Evolutionary conservation across 2,797 vertebrate genomes (phyloP).

Genomic region (Artibeus jamaicensis): DNA sequence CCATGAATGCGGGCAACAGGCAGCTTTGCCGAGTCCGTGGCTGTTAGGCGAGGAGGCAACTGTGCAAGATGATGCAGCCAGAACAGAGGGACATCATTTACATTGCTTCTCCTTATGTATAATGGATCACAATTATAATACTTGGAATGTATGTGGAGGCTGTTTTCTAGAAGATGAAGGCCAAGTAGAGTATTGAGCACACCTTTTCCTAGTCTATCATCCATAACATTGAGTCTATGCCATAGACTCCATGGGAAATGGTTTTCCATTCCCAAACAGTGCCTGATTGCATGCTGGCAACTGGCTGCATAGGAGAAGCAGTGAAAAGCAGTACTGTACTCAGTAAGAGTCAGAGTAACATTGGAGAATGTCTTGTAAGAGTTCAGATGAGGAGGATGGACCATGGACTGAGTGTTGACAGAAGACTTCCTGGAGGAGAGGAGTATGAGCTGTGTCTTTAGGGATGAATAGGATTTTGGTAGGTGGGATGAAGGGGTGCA

Average conservation of each 20-base stretch:
- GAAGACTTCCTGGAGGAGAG: background rate
- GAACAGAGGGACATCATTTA: background rate
- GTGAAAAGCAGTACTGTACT: background rate
- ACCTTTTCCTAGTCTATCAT: background rate
- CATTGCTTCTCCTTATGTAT: slow-evolving; percentile 41
- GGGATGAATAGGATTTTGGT: background rate
- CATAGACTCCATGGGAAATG: background rate
- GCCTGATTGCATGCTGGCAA: background rate
- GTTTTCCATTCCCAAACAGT: background rate
- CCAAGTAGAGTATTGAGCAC: background rate
- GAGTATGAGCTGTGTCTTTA: background rate
- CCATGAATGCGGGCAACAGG: background rate
- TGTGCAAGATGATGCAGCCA: slow-evolving; percentile 22
- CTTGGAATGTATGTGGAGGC: slow-evolving; percentile 47
- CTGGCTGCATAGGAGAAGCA: background rate
- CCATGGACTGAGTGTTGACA: background rate
- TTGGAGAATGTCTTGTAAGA: background rate
- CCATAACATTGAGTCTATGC: background rate
- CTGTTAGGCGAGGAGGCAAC: background rate
- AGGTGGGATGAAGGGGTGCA: background rate
- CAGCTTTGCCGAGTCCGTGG: background rate
- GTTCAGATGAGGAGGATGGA: background rate
- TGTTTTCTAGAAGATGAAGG: slow-evolving; percentile 67
- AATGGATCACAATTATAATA: slow-evolving; percentile 55
- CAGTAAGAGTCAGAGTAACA: background rate